Base-by-base conservation (phyloP, 2,888 invertebrate species). In the Chirona hameri region DNA sequence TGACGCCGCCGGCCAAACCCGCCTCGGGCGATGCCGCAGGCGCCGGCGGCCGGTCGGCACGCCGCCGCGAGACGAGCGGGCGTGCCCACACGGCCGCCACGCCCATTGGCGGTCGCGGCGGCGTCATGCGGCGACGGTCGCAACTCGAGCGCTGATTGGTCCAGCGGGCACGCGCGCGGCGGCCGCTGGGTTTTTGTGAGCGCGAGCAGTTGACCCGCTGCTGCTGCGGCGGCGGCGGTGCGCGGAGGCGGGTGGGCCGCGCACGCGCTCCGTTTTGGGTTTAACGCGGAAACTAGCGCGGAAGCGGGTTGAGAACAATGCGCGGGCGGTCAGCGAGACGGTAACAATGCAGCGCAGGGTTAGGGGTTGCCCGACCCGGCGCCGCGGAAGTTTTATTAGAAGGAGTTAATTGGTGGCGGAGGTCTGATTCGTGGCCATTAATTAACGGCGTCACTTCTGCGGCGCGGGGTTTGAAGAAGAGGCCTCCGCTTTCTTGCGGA, bases 31-130 rank as follows among this genome's bases (percentile, higher is more conserved):
- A 1, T 29, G 29, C 48, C 48, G 48, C 55, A 52, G 72, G 82
- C 48, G 48, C 69, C 82, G 82, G 69, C 69, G 24, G 72, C 72
- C 24, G 72, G 48, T 46, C 69, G 82, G 39, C 72, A 82, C 69
- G 46, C 65, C 82, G 72, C 69, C 39, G 48, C 82, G 72, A 48
- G 79, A 46, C 46, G 79, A 39, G 79, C 46, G 79, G 46, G 48
- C 48, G 79, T 46, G 79, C 60, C 57, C 21, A n/a, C 60, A 18
- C 60, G 4, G 60, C n/a, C 60, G 60, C 24, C 60, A 60, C 60
- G 60, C 60, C 60, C 60, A 60, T 60, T 60, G 60, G 60, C n/a
- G 24, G 60, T 7, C 21, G 60, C 60, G 1, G 60, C 24, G 60
- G n/a, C 60, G 60, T 60, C 60, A 60, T n/a, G 60, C 5, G 21